Evolutionary conservation across 2,888 invertebrate genomes (phyloP).

Genomic region (Stegophylla sp.): DNA sequence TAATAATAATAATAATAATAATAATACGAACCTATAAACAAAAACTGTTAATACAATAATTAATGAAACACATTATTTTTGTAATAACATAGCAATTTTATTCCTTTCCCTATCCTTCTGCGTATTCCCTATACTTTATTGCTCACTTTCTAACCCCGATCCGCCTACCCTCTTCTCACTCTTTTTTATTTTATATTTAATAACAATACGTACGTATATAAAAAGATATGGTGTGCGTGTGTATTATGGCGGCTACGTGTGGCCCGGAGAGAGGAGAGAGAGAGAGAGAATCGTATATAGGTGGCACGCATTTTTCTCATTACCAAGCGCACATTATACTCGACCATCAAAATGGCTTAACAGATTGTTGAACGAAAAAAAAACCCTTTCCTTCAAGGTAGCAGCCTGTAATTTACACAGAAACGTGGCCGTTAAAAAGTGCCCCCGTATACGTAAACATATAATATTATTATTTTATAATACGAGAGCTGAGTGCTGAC

Average conservation of each 20-base stretch:
- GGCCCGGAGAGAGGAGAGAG: no score
- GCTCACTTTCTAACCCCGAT: background rate
- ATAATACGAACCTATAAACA: background rate
- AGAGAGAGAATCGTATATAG: no score
- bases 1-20: background rate
- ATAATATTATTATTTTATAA: no score
- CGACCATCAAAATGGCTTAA: constrained; percentile 52
- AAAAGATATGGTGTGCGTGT: constrained; percentile 54
- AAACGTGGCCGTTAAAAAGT: constrained; percentile 53
- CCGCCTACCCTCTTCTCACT: no score
- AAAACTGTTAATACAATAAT: no score
- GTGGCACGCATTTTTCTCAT: constrained; percentile 58
- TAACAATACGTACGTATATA: constrained; percentile 44
- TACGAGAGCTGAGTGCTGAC: constrained; percentile 41
- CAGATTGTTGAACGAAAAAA: constrained; percentile 54
- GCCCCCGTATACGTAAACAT: constrained; percentile 11
- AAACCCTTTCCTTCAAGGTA: constrained; percentile 42
- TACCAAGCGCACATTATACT: constrained; percentile 47
- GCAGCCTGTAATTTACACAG: constrained; percentile 54
- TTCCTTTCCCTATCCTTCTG: background rate
- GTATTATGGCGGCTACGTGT: constrained; percentile 14
- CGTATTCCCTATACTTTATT: background rate
- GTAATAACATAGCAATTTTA: constrained; percentile 27
- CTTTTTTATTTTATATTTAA: background rate
- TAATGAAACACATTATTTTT: constrained; percentile 14